These are phyloP conservation scores for Dufourea novaeangliae DNA, from an alignment of 1,140 invertebrate species.

Conservation along the genomic window DNA sequence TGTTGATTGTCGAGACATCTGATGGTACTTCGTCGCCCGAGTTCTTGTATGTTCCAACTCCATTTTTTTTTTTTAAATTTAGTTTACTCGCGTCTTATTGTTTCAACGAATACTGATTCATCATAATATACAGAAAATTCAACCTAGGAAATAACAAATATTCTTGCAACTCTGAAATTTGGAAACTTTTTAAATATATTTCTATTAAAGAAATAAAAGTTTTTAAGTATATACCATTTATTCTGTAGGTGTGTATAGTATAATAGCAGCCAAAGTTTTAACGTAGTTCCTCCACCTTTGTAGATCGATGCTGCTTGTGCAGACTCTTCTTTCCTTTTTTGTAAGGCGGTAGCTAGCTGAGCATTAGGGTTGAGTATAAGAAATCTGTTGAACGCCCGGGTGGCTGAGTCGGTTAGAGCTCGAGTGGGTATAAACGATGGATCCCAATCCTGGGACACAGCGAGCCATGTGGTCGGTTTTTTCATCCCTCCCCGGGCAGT, in stretches of 20 bases:
- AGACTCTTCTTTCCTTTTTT: background rate
- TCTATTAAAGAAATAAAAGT: too few species aligned
- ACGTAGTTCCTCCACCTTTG: background rate
- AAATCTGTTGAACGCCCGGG: conserved; percentile 13
- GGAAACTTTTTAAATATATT: too few species aligned
- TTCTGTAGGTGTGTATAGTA: too few species aligned
- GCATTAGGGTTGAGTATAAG: conserved; percentile 2
- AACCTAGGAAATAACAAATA: too few species aligned
- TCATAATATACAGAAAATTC: too few species aligned
- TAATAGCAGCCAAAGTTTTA: background rate
- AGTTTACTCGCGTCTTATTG: too few species aligned
- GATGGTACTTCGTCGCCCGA: background rate
- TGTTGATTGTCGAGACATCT: background rate
- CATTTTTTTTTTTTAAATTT: too few species aligned
- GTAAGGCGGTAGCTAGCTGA: background rate
- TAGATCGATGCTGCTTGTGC: background rate
- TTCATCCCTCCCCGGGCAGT: too few species aligned
- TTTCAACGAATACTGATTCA: too few species aligned
- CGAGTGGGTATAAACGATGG: background rate
- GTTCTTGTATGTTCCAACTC: too few species aligned
- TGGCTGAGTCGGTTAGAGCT: background rate
- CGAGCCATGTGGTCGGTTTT: conserved; percentile 8
- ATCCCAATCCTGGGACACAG: background rate
- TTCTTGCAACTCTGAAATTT: too few species aligned
- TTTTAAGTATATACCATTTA: too few species aligned